Base-by-base conservation (phyloP, 2,797 vertebrate genomes). In the Tiaroga cobitis region DNA sequence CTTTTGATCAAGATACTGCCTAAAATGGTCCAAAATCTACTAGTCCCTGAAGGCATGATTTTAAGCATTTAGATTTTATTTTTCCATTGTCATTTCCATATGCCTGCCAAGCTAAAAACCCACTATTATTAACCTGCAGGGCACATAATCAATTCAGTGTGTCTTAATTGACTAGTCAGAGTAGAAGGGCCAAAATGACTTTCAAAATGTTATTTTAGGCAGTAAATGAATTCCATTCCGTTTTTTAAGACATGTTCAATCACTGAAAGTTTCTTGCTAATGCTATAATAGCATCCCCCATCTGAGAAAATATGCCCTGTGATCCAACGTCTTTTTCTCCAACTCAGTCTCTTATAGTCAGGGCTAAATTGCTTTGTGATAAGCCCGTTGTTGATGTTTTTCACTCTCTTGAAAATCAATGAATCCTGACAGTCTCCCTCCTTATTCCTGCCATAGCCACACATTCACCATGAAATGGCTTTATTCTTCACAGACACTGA, bases 321-420 rank as follows among this genome's bases (percentile, higher is more conserved):
- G 76, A 85, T 80, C 54, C 32, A 80, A 34, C 69, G 19, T 56
- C 32, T 80, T 32, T 85, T 77, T 85, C 77, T 67, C 59, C 32
- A 24, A 43, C 43, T 81, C 59, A 81, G 68, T 74, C 75, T 39
- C 46, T 73, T 75, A 86, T 83, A 86, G 86, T 74, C 82, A 85
- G 73, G 72, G 65, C 84, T 89, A 88, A 90, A 86, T 86, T 84
- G 70, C 70, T 67, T 83, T 68, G 61, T 79, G 61, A 79, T 76
- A 78, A 74, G 80, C 41, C 79, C 70, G 86, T 87, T 86, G 69
- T 85, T 86, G 86, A 91, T 90, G 89, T 87, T 86, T 90, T 90
- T 87, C 85, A 85, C 82, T 87, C 70, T 68, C 79, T 54, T 29
- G 79, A 86, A 75, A 73, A 92, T 92, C 89, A 87, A 83, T 84